These are phyloP conservation scores for Erebia aethiops DNA, from an alignment of 2,888 invertebrate genomes.

Conservation along the genomic window DNA sequence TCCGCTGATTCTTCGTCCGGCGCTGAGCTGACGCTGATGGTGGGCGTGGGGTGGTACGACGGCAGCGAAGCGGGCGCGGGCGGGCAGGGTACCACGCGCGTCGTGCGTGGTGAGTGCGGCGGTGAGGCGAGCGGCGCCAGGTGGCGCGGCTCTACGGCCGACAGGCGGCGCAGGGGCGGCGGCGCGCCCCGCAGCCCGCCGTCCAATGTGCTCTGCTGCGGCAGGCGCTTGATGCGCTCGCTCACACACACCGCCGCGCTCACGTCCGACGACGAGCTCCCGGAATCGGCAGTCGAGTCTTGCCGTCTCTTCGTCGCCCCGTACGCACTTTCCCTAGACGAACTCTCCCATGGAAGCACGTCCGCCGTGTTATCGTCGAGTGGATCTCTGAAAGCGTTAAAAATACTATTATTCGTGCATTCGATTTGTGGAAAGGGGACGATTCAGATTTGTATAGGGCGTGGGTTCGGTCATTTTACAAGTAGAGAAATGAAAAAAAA, in stretches of 20 bases:
- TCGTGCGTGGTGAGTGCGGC: constrained; percentile 68
- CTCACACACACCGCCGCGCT: constrained; percentile 81
- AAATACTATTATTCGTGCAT: background rate
- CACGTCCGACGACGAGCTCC: constrained; percentile 89
- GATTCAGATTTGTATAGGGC: no score
- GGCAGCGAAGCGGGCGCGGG: constrained; percentile 58
- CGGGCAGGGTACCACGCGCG: constrained; percentile 58
- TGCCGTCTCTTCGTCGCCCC: constrained; percentile 79
- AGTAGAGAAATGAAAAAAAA: no score
- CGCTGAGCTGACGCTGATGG: constrained; percentile 89
- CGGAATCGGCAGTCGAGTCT: constrained; percentile 87
- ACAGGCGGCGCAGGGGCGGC: constrained; percentile 71
- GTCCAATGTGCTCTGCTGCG: constrained; percentile 87
- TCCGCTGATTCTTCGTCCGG: constrained; percentile 82
- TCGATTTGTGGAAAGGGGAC: background rate
- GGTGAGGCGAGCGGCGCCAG: constrained; percentile 79
- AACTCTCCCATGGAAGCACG: constrained; percentile 66
- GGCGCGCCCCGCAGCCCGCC: constrained; percentile 82
- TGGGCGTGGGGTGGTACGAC: constrained; percentile 77
- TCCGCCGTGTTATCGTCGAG: constrained; percentile 68
- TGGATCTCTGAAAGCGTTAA: constrained; percentile 58
- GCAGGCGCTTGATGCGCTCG: constrained; percentile 83
- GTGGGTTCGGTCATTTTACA: no score
- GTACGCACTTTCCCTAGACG: constrained; percentile 60
- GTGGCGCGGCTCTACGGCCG: constrained; percentile 83